Evolutionary conservation across 2,888 invertebrate species (phyloP).

Genomic region (Micropterix aruncella): DNA sequence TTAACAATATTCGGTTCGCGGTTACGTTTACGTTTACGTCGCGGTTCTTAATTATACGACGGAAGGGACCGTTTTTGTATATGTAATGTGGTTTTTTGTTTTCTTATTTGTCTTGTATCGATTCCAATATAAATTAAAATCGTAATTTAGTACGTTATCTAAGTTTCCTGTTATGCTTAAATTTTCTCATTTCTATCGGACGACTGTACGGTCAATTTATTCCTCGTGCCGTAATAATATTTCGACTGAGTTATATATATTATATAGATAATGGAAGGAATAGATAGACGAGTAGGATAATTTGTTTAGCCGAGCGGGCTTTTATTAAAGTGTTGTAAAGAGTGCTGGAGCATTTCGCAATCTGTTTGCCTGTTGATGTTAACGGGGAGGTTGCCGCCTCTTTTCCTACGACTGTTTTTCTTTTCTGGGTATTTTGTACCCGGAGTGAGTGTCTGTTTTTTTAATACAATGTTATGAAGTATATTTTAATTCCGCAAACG

Average conservation of each 20-base stretch:
- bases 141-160: constrained; percentile 43
- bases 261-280: background rate
- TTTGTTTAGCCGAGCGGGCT: background rate
- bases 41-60: constrained; percentile 19
- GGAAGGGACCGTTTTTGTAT: constrained; percentile 21
- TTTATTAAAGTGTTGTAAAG: background rate
- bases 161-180: constrained; percentile 44
- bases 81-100: constrained; percentile 40
- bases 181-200: constrained; percentile 27
- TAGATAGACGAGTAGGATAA: background rate
- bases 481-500: constrained; percentile 70
- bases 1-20: constrained; percentile 18
- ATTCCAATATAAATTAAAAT: constrained; percentile 32
- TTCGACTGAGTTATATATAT: background rate
- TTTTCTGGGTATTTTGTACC: constrained; percentile 11
- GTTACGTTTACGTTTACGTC: constrained; percentile 27
- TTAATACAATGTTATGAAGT: constrained; percentile 50
- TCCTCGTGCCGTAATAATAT: too few relatives aligned
- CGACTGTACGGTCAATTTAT: too few relatives aligned
- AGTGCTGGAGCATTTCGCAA: background rate
- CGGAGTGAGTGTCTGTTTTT: constrained; percentile 34
- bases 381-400: constrained; percentile 25
- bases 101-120: constrained; percentile 41
- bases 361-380: constrained; percentile 24
- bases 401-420: constrained; percentile 12